A percentile compares a stretch with the other conserved stretches of the same genome.
Conservation (phyloP, 2,797 vertebrate species). For the Spheniscus humboldti region DNA sequence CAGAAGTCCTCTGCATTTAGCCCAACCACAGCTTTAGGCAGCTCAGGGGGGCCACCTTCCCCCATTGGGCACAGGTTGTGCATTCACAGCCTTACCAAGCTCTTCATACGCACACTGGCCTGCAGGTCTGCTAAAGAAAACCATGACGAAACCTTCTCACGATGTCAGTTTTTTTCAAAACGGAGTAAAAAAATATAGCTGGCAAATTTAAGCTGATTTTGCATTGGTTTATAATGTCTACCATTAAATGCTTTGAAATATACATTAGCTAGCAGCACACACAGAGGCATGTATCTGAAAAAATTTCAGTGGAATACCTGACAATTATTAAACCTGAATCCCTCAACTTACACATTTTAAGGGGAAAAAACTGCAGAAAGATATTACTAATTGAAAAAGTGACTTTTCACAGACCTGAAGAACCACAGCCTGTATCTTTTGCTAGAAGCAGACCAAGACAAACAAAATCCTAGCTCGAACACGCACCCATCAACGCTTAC, state of each 20-base stretch:
- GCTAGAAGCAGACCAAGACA: neutral
- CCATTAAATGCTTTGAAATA: neutral
- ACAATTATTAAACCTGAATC: neutral
- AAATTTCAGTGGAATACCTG: neutral
- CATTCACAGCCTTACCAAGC: neutral
- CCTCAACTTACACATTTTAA: neutral
- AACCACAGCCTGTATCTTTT: neutral
- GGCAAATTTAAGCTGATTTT: neutral
- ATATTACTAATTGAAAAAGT: neutral
- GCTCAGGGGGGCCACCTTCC: neutral
- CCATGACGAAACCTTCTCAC: neutral
- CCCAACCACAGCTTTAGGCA: neutral
- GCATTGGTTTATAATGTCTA: neutral
- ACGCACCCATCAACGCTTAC: rapidly evolving
- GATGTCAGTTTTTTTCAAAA: rapidly evolving
- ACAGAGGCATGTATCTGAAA: rapidly evolving
- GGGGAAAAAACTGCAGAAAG: neutral
- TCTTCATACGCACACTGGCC: rapidly evolving
- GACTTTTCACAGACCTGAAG: neutral
- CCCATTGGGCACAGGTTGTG: rapidly evolving
- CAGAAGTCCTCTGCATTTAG: neutral
- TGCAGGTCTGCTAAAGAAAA: neutral
- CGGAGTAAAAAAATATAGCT: neutral
- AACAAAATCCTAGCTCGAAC: neutral
- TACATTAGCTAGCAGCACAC: neutral